Evolutionary conservation across 2,888 invertebrate species (phyloP).

Genomic region (Cordylochernes scorpioides): DNA sequence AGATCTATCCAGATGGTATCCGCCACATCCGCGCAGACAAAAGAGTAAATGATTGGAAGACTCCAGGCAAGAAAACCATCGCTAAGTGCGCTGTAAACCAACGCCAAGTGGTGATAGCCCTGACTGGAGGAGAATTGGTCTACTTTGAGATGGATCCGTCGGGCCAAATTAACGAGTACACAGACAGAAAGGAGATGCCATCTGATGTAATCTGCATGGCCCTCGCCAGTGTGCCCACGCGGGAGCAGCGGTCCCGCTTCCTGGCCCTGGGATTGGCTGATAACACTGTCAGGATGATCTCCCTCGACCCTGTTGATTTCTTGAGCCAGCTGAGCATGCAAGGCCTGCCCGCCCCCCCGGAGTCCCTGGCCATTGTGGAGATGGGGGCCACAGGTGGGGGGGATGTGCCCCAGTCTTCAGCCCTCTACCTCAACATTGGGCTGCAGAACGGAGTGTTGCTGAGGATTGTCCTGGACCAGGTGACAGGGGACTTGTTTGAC

Average conservation of each 20-base stretch:
- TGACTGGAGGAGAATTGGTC: constrained; percentile 87
- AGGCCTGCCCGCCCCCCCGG: constrained; percentile 77
- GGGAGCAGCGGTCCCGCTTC: constrained; percentile 83
- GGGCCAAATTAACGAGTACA: constrained; percentile 91
- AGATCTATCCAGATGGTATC: constrained; percentile 80
- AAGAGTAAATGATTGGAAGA: constrained; percentile 96
- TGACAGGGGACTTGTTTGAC: constrained; percentile 70
- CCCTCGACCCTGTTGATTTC: constrained; percentile 83
- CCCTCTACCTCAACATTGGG: constrained; percentile 81
- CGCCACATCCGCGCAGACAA: constrained; percentile 92
- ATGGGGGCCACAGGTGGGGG: constrained; percentile 35
- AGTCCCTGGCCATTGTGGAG: constrained; percentile 87
- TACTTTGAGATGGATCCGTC: constrained; percentile 99
- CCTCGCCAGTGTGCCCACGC: constrained; percentile 70
- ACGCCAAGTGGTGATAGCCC: constrained; percentile 86
- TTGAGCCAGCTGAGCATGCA: constrained; percentile 84
- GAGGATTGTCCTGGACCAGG: constrained; percentile 28
- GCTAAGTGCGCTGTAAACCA: constrained; percentile 95
- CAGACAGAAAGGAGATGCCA: constrained; percentile 82
- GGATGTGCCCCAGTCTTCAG: constrained; percentile 33
- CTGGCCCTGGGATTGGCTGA: constrained; percentile 84
- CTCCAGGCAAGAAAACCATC: constrained; percentile 85
- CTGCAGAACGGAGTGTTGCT: constrained; percentile 36
- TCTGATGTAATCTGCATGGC: constrained; percentile 97
- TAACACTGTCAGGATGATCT: constrained; percentile 87